These are phyloP conservation scores for Lophotis ruficrista DNA, from an alignment of 2,113 vertebrate species.

Conservation along the genomic window DNA sequence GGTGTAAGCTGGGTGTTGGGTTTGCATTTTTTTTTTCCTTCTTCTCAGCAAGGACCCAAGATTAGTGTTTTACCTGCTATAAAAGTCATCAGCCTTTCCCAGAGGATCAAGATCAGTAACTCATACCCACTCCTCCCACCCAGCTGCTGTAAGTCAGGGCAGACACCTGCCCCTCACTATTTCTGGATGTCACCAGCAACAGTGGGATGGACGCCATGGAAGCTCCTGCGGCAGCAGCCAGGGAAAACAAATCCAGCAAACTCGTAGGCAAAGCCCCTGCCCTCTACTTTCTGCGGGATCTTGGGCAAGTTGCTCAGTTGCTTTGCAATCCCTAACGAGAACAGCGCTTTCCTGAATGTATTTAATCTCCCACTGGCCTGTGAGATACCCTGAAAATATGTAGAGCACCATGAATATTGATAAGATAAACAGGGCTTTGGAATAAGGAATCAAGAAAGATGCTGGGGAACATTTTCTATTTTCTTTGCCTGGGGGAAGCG, in stretches of 20 bases:
- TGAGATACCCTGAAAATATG: not conserved
- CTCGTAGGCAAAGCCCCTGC: not conserved
- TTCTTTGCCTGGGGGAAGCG: constrained; percentile 2
- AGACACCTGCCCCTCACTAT: not conserved
- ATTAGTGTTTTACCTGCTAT: not conserved
- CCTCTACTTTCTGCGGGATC: not conserved
- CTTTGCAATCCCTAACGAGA: not conserved
- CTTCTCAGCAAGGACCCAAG: not conserved
- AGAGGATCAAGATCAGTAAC: not conserved
- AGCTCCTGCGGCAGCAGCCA: not conserved
- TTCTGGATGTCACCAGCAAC: not conserved
- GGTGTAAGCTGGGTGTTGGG: not conserved
- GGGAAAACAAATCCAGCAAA: not conserved
- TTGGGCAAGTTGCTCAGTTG: not conserved
- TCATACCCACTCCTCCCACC: not conserved
- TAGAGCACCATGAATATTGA: not conserved
- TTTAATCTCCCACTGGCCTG: not conserved
- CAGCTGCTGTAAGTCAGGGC: fast-evolving
- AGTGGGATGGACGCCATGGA: fast-evolving
- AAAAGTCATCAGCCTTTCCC: not conserved
- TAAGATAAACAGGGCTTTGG: not conserved
- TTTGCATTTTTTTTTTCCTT: not conserved
- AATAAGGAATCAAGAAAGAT: constrained; percentile 18
- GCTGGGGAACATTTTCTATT: not conserved
- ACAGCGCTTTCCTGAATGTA: not conserved